Evolutionary conservation across 2,888 invertebrate species (phyloP).

Genomic region (Drosophila falleni): DNA sequence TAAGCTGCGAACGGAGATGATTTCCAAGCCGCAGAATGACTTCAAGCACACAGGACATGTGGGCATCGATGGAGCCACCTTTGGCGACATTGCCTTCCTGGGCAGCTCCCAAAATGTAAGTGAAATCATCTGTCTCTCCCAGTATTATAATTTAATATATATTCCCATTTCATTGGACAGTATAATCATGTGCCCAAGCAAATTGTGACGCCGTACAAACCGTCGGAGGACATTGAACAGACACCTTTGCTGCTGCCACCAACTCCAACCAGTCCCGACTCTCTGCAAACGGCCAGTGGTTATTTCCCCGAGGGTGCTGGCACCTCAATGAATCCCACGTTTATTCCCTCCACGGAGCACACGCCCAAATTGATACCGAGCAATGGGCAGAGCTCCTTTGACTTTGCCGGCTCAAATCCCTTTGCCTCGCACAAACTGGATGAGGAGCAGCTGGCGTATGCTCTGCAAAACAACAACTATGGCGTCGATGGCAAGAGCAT

Average conservation of each 20-base stretch:
- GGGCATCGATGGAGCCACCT: slow-evolving; percentile 98
- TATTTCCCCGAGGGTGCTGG: slow-evolving; percentile 84
- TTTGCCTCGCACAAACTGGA: slow-evolving; percentile 78
- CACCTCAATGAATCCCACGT: slow-evolving; percentile 85
- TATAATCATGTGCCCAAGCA: slow-evolving; percentile 94
- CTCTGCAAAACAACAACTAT: slow-evolving; percentile 84
- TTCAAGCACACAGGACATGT: slow-evolving; percentile 98
- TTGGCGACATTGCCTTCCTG: slow-evolving; percentile 94
- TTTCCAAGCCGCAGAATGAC: slow-evolving; percentile 98
- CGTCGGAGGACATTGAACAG: slow-evolving; percentile 92
- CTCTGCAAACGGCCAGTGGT: slow-evolving; percentile 85
- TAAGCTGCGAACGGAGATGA: slow-evolving; percentile 95
- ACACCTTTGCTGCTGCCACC: slow-evolving; percentile 88
- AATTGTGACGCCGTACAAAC: slow-evolving; percentile 95
- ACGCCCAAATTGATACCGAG: slow-evolving; percentile 83
- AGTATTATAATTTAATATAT: neutral
- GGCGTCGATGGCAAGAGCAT: slow-evolving; percentile 80
- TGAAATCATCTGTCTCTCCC: too few species aligned
- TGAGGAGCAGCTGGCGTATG: slow-evolving; percentile 70
- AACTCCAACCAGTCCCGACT: slow-evolving; percentile 85
- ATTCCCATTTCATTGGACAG: slow-evolving; percentile 80
- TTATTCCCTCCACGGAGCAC: slow-evolving; percentile 85
- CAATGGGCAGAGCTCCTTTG: slow-evolving; percentile 83
- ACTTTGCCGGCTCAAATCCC: slow-evolving; percentile 83
- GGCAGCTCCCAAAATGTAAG: slow-evolving; percentile 85